Conservation (phyloP, 2,113 vertebrate species). For the Talpa occidentalis region DNA sequence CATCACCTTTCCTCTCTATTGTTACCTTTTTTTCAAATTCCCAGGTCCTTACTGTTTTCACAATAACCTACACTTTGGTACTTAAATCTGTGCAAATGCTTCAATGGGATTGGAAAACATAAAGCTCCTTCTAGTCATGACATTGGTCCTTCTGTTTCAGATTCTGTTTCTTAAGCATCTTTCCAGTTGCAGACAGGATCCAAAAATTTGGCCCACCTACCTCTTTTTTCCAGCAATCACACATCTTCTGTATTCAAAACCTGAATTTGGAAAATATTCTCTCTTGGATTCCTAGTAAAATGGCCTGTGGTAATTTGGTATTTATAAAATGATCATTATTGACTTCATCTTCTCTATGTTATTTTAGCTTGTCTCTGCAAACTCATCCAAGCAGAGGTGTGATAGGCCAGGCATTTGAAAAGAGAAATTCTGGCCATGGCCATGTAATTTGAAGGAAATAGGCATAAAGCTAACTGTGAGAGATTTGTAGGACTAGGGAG, state of each 20-base stretch:
- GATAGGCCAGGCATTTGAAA: not conserved
- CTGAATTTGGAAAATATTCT: not conserved
- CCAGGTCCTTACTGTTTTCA: not conserved
- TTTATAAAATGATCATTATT: not conserved
- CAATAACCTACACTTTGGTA: not conserved
- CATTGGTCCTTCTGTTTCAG: not conserved
- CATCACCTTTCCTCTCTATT: constrained; percentile 12
- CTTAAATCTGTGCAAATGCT: not conserved
- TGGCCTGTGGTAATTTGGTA: not conserved
- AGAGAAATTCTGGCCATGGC: not conserved
- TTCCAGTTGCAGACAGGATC: not conserved
- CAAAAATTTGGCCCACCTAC: not conserved
- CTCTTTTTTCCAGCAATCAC: not conserved
- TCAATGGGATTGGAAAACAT: not conserved
- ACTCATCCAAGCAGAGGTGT: not conserved
- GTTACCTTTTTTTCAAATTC: constrained; percentile 23
- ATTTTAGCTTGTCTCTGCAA: not conserved
- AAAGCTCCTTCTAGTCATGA: not conserved
- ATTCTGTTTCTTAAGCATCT: constrained; percentile 9
- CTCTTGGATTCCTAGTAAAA: constrained; percentile 22
- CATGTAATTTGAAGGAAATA: not conserved
- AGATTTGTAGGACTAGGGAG: not conserved
- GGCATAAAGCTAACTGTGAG: not conserved
- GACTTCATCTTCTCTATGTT: not conserved
- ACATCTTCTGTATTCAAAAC: not conserved